Evolutionary conservation across 1,140 invertebrate species (phyloP), one percentile per base, ranked within the genome.

Genomic region (Drosophila nasuta): DNA sequence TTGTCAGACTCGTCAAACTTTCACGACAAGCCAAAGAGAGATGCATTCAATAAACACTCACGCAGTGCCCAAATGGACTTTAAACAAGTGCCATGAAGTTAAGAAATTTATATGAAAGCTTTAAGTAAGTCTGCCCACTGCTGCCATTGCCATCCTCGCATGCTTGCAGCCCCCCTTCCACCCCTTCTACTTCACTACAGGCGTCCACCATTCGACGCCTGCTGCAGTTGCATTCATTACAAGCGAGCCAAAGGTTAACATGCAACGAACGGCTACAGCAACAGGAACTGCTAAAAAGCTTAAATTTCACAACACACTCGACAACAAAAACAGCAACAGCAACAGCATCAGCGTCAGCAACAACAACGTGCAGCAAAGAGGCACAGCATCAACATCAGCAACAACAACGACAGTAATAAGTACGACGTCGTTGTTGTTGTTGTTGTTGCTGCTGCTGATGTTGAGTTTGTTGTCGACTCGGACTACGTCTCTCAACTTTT

Each of bases 241-340:
- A 88, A 88, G 83, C 85, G 77, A 88, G 83, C 69, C 83, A 88
- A 88, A 88, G 83, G 83, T 88, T 88, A 88, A 88, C 83, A 88
- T 88, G 85, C 85, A 89, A 89, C 85, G 85, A 83, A 80, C 81
- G 77, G 79, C 70, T 68, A 78, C 70, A 35, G 35, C 85, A 81
- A 83, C 80, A 13, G 41, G 3, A 80, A 88, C 81, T 75, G 85
- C 85, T 89, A 89, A 88, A 88, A 88, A 88, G 85, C 85, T 88
- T 85, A 89, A 88, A 88, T 89, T 89, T 89, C 86, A 89, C 85
- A 89, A 89, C 85, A 89, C 86, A 81, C 78, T 89, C 81, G 66
- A 58, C 78, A 65, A 52, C 76, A 66, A 60, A 66, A 82, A 43
- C 75, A 74, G 41, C 62, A 71, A 43, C 57, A 68, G 7, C 33